These are phyloP conservation scores for Dendrocincla fuliginosa DNA, from an alignment of 2,797 vertebrate species.

Conservation along the genomic window DNA sequence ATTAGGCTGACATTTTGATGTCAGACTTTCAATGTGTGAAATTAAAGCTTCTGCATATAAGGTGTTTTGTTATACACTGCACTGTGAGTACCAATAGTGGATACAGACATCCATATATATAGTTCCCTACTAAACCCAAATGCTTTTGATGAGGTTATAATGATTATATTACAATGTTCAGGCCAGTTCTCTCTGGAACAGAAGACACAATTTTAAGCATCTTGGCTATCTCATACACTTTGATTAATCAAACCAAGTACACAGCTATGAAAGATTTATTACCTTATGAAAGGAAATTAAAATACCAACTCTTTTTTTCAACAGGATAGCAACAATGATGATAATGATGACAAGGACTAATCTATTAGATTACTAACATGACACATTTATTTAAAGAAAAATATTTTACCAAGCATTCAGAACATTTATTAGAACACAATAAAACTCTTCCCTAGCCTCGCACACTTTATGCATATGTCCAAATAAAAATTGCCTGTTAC, in stretches of 20 bases:
- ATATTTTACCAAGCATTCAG: neutral
- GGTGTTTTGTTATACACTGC: neutral
- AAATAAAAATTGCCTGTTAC: neutral
- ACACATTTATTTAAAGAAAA: neutral
- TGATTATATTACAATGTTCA: neutral
- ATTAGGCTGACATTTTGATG: neutral
- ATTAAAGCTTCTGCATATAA: neutral
- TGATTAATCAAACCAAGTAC: neutral
- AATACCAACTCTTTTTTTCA: neutral
- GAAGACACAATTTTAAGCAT: neutral
- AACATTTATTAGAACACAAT: neutral
- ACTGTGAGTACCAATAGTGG: neutral
- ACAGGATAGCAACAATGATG: neutral
- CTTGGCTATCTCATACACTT: neutral
- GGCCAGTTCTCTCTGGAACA: neutral
- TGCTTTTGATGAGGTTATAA: neutral
- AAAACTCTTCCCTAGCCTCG: neutral
- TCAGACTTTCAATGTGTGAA: neutral
- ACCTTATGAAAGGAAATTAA: neutral
- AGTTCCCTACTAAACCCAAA: neutral
- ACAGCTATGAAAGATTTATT: neutral
- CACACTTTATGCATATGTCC: neutral
- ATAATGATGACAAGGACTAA: neutral
- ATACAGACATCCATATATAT: neutral
- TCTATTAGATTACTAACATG: neutral